phyloP scores from a whole-genome alignment of 2,797 vertebrate genomes.

The Premnoplex brunnescens region DNA sequence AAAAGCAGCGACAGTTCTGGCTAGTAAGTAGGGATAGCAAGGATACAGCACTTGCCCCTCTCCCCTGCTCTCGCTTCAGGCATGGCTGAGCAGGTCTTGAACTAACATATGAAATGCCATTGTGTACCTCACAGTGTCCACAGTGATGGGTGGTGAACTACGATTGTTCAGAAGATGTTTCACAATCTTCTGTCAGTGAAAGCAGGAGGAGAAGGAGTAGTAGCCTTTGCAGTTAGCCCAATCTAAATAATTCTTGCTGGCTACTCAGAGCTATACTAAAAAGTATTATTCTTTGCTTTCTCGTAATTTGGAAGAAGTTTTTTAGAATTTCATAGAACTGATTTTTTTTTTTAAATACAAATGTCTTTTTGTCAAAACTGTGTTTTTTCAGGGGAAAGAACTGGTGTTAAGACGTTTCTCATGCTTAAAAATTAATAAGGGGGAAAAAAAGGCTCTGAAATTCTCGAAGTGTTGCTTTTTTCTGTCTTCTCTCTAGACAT shows the following conservation, averaged over 20 bases:
- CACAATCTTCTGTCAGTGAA: neutral
- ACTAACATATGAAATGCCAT: neutral
- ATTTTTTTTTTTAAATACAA: neutral
- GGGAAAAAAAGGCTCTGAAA: neutral
- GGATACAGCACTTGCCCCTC: neutral
- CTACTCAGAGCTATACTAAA: neutral
- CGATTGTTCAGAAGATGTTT: neutral
- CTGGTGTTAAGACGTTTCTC: neutral
- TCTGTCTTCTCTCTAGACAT: neutral
- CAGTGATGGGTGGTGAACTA: neutral
- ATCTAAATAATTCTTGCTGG: neutral
- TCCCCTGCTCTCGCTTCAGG: neutral
- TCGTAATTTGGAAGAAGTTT: neutral
- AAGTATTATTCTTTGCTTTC: neutral
- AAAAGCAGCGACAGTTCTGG: neutral
- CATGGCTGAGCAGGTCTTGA: neutral
- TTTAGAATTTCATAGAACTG: neutral
- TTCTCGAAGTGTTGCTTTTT: neutral
- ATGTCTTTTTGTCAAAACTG: neutral
- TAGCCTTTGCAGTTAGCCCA: neutral
- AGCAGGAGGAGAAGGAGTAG: neutral
- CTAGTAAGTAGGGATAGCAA: neutral
- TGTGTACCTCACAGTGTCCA: neutral
- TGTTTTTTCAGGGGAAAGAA: neutral
- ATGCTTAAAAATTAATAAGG: neutral